These are phyloP conservation scores for Oscheius myriophilus DNA, from an alignment of 2,888 invertebrate species.

Conservation along the genomic window DNA sequence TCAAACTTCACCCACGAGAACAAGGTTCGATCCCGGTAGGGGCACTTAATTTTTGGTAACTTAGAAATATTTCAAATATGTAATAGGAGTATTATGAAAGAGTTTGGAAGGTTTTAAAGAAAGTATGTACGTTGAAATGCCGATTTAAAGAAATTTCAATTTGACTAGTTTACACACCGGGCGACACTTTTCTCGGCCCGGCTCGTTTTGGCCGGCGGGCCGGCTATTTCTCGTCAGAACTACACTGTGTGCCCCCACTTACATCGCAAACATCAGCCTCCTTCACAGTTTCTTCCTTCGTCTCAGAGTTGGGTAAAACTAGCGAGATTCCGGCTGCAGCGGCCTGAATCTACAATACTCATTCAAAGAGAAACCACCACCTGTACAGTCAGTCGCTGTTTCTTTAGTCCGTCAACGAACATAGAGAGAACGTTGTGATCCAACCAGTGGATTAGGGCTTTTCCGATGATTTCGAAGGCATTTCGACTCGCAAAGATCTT, in stretches of 20 bases:
- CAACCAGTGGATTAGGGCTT: slow-evolving; percentile 23
- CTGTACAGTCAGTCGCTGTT: slow-evolving; percentile 27
- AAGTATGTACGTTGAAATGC: too few relatives aligned
- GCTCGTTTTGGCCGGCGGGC: too few relatives aligned
- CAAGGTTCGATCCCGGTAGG: too few relatives aligned
- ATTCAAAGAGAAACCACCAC: neutral
- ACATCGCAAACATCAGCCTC: slow-evolving; percentile 7
- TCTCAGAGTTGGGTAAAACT: neutral
- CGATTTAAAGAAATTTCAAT: too few relatives aligned
- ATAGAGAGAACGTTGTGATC: slow-evolving; percentile 30
- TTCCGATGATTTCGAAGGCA: slow-evolving; percentile 22
- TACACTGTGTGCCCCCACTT: neutral
- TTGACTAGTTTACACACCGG: too few relatives aligned
- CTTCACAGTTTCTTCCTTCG: slow-evolving; percentile 7
- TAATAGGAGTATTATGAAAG: too few relatives aligned
- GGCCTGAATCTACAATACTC: slow-evolving; percentile 3
- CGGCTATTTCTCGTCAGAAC: too few relatives aligned
- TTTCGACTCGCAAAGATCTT: neutral
- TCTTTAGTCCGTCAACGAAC: slow-evolving; percentile 36
- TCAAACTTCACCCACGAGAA: too few relatives aligned
- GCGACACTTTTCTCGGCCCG: too few relatives aligned
- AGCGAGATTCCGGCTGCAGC: slow-evolving; percentile 30
- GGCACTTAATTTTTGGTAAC: too few relatives aligned
- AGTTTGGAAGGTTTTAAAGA: too few relatives aligned
- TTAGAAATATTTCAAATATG: too few relatives aligned